Evolutionary conservation across 2,113 vertebrate genomes (phyloP).

Genomic region (Apteryx owenii): DNA sequence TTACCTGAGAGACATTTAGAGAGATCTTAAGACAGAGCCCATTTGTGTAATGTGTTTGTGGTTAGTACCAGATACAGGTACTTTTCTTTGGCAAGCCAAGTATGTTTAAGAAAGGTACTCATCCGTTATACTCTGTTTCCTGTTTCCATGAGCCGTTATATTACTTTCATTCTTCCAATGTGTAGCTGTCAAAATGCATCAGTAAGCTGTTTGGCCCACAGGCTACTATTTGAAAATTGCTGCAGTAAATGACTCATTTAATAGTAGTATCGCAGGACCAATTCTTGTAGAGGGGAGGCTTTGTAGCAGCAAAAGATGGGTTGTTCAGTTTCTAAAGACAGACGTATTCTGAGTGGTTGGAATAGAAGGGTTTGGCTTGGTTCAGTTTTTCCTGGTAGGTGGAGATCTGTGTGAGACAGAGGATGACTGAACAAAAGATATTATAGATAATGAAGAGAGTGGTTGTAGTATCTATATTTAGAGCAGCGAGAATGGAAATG

Average conservation of each 20-base stretch:
- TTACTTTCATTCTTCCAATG: background rate
- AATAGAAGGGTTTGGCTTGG: background rate
- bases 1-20: background rate
- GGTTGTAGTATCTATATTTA: conserved; percentile 3
- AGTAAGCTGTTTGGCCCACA: background rate
- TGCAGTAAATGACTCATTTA: background rate
- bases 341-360: background rate
- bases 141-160: background rate
- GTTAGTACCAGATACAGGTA: background rate
- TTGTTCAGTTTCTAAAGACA: background rate
- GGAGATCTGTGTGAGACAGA: background rate
- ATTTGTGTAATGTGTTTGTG: background rate
- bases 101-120: background rate
- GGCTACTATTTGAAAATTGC: background rate
- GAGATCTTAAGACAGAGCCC: background rate
- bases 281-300: background rate
- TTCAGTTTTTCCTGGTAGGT: background rate
- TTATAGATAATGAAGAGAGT: background rate
- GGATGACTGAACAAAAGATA: background rate
- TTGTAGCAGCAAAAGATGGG: background rate
- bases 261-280: background rate
- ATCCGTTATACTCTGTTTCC: background rate
- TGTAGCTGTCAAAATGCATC: background rate
- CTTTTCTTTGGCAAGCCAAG: background rate
- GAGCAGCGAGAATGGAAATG: background rate